Conservation (phyloP, 2,113 vertebrate genomes). For the Paedocypris sp. region DNA sequence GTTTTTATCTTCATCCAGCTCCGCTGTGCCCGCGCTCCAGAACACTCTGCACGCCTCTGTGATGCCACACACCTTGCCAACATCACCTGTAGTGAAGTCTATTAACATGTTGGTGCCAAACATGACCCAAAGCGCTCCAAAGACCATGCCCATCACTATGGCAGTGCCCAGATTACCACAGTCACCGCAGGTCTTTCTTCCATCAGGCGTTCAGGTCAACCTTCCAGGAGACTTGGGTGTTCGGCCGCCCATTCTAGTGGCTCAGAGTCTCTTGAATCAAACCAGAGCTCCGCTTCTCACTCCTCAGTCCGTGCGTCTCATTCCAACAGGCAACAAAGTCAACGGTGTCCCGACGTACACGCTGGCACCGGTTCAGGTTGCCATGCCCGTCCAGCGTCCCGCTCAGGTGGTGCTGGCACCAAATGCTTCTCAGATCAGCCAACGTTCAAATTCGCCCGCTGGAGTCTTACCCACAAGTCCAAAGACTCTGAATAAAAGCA, state of each 20-base stretch:
- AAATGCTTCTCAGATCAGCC: conserved; percentile 32
- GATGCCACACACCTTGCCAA: conserved; percentile 2
- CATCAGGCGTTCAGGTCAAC: conserved; percentile 51
- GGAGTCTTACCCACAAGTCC: conserved; percentile 6
- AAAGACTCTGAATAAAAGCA: conserved; percentile 8
- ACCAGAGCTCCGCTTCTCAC: conserved; percentile 52
- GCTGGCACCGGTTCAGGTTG: conserved; percentile 66
- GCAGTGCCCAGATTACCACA: conserved; percentile 19
- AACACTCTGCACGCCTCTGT: neutral
- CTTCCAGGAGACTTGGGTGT: conserved; percentile 46
- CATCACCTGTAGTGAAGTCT: conserved; percentile 29
- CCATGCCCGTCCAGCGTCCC: conserved; percentile 58
- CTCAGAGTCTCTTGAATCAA: conserved; percentile 58
- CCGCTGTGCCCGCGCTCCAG: conserved; percentile 9
- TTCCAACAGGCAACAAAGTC: conserved; percentile 74
- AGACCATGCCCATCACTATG: conserved; percentile 34
- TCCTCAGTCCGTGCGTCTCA: conserved; percentile 65
- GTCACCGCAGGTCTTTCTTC: conserved; percentile 53
- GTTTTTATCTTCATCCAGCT: conserved; percentile 29
- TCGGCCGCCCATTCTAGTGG: conserved; percentile 60
- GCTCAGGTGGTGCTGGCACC: conserved; percentile 57
- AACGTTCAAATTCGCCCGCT: conserved; percentile 31
- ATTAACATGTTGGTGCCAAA: conserved; percentile 35
- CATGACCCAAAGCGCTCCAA: conserved; percentile 8
- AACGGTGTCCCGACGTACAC: conserved; percentile 79